Percentiles rank a stretch among this genome's conserved stretches.
Conservation (phyloP, 1,140 invertebrate species). For the Thalassaphorura encarpata region DNA sequence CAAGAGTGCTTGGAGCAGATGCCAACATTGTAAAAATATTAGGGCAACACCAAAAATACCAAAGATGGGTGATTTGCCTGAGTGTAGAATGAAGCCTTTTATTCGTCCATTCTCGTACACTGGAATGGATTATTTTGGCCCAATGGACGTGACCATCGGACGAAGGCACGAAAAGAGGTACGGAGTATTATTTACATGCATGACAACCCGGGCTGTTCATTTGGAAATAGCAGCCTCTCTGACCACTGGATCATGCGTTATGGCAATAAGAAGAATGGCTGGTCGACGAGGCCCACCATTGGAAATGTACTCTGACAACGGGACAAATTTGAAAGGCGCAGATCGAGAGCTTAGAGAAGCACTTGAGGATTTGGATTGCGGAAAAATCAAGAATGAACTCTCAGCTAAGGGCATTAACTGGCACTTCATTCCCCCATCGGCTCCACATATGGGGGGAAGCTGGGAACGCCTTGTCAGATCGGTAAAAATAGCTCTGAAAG, state of each 20-base stretch:
- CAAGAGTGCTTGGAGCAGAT: slow-evolving; percentile 1
- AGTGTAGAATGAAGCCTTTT: slow-evolving; percentile 1
- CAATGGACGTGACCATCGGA: slow-evolving; percentile 22
- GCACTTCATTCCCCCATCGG: slow-evolving; percentile 35
- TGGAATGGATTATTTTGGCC: slow-evolving; percentile 33
- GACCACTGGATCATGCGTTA: slow-evolving; percentile 27
- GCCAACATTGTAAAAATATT: slow-evolving; percentile 14
- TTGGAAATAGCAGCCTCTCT: slow-evolving; percentile 33
- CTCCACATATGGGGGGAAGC: slow-evolving; percentile 35
- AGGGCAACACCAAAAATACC: slow-evolving; percentile 6
- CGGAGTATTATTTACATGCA: slow-evolving; percentile 33
- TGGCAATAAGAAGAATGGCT: slow-evolving; percentile 32
- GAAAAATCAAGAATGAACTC: slow-evolving; percentile 8
- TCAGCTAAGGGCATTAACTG: slow-evolving; percentile 23
- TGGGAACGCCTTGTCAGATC: slow-evolving; percentile 37
- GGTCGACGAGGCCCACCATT: slow-evolving; percentile 27
- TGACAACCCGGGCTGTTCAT: slow-evolving; percentile 33
- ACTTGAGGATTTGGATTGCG: slow-evolving; percentile 1
- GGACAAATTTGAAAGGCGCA: slow-evolving; percentile 32
- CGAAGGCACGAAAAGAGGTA: slow-evolving; percentile 29
- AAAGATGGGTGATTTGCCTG: slow-evolving; percentile 26
- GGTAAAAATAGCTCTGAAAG: slow-evolving; percentile 33
- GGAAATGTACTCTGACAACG: slow-evolving; percentile 34
- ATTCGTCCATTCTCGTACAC: slow-evolving; percentile 15
- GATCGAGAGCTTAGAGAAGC: slow-evolving; percentile 15